Conservation (phyloP, 2,797 vertebrate genomes). For the Characodon lateralis region DNA sequence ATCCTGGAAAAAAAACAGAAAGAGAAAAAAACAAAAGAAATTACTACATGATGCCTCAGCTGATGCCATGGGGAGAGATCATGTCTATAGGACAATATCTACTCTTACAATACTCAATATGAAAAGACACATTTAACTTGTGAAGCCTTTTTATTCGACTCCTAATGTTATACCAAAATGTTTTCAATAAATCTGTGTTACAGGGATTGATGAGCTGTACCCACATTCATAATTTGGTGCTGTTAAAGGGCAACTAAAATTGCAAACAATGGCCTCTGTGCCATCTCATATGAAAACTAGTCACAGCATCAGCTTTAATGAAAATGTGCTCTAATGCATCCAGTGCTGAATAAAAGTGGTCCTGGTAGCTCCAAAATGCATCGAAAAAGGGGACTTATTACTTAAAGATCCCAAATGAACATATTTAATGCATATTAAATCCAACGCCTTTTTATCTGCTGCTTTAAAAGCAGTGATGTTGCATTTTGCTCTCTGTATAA, state of each 20-base stretch:
- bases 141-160: slow-evolving; percentile 24
- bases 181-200: slow-evolving; percentile 1
- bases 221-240: slow-evolving; percentile 10
- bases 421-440: slow-evolving; percentile 3
- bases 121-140: slow-evolving; percentile 1
- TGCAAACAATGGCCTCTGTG: slow-evolving; percentile 13
- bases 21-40: neutral
- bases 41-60: neutral
- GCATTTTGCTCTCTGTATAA: slow-evolving; percentile 26
- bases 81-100: neutral
- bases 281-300: slow-evolving; percentile 5
- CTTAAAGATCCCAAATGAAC: slow-evolving; percentile 19
- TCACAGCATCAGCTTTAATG: slow-evolving; percentile 29
- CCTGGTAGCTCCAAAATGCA: neutral
- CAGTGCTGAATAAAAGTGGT: slow-evolving; percentile 2
- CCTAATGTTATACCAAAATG: slow-evolving; percentile 14
- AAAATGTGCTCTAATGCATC: slow-evolving; percentile 47
- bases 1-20: neutral
- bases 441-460: slow-evolving; percentile 23
- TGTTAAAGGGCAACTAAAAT: slow-evolving; percentile 29
- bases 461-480: slow-evolving; percentile 17
- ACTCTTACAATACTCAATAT: neutral
- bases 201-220: neutral
- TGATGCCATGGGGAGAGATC: neutral
- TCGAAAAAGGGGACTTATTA: slow-evolving; percentile 4